Base-by-base conservation (phyloP, 2,888 invertebrate species). In the Diplazon laetatorius region DNA sequence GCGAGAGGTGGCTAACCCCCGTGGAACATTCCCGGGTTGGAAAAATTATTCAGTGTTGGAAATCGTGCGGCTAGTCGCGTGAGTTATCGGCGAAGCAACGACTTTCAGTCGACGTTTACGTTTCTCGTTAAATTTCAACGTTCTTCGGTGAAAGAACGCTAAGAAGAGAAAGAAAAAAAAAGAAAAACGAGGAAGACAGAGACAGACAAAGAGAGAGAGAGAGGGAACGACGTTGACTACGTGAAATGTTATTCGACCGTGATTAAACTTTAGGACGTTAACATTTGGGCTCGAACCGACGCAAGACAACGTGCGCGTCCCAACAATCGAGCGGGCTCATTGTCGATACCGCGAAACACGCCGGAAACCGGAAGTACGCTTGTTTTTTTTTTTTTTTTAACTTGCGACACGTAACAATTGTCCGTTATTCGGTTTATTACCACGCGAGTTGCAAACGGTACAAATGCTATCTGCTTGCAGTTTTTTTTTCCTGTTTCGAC, bases 31-130 rank as follows among this genome's bases (percentile, higher is more conserved):
- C 30, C 5, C 39, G 18, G 37, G 65, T 52, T 18, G 69, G 6
- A 52, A 78, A 63, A 70, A 74, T 78, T 71, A 70, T 78, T 78
- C 74, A 74, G 74, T 74, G 65, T 63, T 52, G 57, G 18, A 44
- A 14, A 59, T 22, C 55, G 50, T 39, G 37, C 57, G 63, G 25
- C 44, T 42, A 48, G 42, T 72, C 30, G 35, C 60, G 44, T 44
- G 70, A 42, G 60, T 62, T 60, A 18, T 3, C 42, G 14, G 37
- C 20, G 25, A 50, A 70, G 60, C 42, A 16, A 60, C 48, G 35
- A 18, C 50, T 25, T 50, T 50, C n/a, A 50, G 16, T 60, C 50
- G n/a, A 16, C 52, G 60, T 71, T 60, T 8, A 25, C 37, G 37
- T 14, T 48, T 10, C 18, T 25, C 16, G 8, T 50, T 50, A 42